Conservation (phyloP, 2,113 vertebrate species). For the Motacilla tschutschensis region DNA sequence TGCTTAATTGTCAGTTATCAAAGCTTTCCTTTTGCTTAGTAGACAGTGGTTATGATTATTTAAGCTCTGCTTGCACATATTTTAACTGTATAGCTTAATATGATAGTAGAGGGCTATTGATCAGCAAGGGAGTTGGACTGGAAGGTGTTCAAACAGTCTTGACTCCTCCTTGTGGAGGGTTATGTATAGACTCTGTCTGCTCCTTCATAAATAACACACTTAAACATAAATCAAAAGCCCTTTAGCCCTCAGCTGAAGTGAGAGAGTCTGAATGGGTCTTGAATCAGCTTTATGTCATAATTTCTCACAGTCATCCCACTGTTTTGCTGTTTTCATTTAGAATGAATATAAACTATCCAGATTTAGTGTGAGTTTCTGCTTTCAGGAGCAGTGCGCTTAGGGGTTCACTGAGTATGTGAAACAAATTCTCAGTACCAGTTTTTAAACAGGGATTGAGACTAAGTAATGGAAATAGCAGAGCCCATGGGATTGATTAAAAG, state of each 20-base stretch:
- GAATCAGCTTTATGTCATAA: conserved; percentile 53
- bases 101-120: neutral
- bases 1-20: neutral
- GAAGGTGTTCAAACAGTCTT: neutral
- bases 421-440: neutral
- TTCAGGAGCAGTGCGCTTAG: conserved; percentile 4
- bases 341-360: neutral
- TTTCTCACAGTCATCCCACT: conserved; percentile 24
- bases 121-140: neutral
- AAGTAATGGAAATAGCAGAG: conserved; percentile 30
- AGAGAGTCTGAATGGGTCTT: conserved; percentile 20
- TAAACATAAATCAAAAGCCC: conserved; percentile 43
- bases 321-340: conserved; percentile 18
- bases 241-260: conserved; percentile 28
- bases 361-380: conserved; percentile 3
- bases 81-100: neutral
- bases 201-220: conserved; percentile 59
- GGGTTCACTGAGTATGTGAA: conserved; percentile 31
- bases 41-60: neutral
- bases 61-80: rapidly evolving
- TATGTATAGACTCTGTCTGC: conserved; percentile 54
- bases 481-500: conserved; percentile 17
- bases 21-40: neutral
- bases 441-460: conserved; percentile 1
- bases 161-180: neutral